A percentile compares a stretch with the other conserved stretches of the same genome.
Conservation (phyloP, 2,113 vertebrate genomes). For the Bujurquina vittata region DNA sequence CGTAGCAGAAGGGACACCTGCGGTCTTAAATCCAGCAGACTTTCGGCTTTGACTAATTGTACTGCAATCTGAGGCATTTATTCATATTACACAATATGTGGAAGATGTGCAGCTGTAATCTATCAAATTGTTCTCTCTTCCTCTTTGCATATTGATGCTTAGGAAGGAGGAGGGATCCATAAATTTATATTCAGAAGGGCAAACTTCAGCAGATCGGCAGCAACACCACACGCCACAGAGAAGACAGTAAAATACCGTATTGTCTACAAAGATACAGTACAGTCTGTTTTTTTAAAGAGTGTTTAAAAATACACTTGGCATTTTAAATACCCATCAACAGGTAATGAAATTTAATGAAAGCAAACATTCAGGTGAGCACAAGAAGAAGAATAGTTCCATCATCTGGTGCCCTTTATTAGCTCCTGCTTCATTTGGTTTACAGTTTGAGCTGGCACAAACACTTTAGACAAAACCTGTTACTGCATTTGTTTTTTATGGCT, state of each 20-base stretch:
- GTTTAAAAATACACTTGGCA: slow-evolving; percentile 5
- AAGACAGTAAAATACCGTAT: background rate
- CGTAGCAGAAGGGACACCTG: slow-evolving; percentile 20
- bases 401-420: slow-evolving; percentile 13
- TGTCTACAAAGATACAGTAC: background rate
- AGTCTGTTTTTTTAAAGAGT: background rate
- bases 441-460: background rate
- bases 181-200: slow-evolving; percentile 25
- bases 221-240: background rate
- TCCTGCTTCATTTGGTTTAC: background rate
- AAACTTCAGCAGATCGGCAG: slow-evolving; percentile 2
- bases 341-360: slow-evolving; percentile 38
- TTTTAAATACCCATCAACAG: slow-evolving; percentile 18
- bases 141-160: slow-evolving; percentile 20
- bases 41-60: slow-evolving; percentile 32
- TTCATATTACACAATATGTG: slow-evolving; percentile 30
- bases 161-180: background rate
- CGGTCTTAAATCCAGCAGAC: slow-evolving; percentile 34
- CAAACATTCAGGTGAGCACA: background rate
- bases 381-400: background rate
- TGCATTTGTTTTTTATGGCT: background rate
- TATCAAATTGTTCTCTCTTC: slow-evolving; percentile 14
- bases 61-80: slow-evolving; percentile 40
- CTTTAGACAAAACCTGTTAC: background rate
- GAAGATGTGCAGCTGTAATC: slow-evolving; percentile 33